phyloP scores from a whole-genome alignment of 2,888 invertebrate species.

The Cecidostiba fungosa region DNA sequence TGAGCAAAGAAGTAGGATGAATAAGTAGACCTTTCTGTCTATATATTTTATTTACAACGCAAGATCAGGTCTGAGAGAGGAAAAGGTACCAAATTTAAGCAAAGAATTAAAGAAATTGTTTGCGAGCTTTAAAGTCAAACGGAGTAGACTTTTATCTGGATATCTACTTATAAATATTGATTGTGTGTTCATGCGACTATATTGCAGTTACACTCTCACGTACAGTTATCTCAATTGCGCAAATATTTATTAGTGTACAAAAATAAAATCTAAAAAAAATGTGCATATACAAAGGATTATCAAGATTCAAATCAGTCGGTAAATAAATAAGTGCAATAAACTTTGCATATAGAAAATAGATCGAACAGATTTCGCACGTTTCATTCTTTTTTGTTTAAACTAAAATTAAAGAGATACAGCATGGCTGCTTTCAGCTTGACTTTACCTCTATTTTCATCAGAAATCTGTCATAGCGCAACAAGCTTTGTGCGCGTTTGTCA shows the following conservation, averaged over 20 bases:
- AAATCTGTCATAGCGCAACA: neutral
- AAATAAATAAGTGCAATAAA: no score
- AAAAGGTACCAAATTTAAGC: neutral
- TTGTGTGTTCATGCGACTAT: neutral
- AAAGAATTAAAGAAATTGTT: slow-evolving; percentile 1
- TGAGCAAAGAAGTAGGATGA: slow-evolving; percentile 20
- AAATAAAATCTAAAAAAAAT: no score
- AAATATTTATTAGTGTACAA: neutral
- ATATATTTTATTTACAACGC: slow-evolving; percentile 1
- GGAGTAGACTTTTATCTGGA: neutral
- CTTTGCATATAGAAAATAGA: no score
- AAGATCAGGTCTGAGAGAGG: neutral
- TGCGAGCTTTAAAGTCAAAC: neutral
- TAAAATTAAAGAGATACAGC: no score
- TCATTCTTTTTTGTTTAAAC: no score
- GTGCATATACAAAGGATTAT: no score
- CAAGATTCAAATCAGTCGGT: no score
- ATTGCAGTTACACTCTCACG: neutral
- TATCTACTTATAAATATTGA: slow-evolving; percentile 10
- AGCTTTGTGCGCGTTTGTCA: slow-evolving; percentile 2
- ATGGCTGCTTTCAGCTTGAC: neutral
- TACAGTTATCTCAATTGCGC: neutral
- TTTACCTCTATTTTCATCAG: slow-evolving; percentile 46
- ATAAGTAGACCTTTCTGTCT: slow-evolving; percentile 1
- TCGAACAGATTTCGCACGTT: neutral